Evolutionary conservation across 2,797 vertebrate genomes (phyloP).

Genomic region (Danio choprae): DNA sequence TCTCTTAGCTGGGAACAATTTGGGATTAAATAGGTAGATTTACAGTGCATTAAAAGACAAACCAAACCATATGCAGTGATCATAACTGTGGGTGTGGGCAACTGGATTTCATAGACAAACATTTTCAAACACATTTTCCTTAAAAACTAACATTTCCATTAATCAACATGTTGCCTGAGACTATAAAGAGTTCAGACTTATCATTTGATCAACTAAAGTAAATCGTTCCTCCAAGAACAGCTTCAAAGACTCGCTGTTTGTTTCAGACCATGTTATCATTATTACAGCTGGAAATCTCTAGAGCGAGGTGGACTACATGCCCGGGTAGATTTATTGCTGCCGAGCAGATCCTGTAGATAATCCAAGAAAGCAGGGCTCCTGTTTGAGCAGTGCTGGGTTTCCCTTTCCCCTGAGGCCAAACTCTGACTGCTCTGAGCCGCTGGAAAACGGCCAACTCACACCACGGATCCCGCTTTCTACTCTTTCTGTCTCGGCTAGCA

Average conservation of each 20-base stretch:
- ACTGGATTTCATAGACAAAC: neutral
- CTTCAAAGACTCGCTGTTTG: neutral
- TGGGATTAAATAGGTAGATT: neutral
- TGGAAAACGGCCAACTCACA: constrained; percentile 21
- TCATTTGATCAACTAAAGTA: constrained; percentile 13
- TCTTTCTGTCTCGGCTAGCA: constrained; percentile 4
- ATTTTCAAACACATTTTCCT: neutral
- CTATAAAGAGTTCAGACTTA: neutral
- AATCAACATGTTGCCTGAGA: neutral
- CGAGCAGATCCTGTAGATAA: constrained; percentile 17
- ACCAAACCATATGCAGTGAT: neutral
- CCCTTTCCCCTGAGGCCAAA: neutral
- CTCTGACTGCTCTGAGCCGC: constrained; percentile 3
- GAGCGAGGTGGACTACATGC: neutral
- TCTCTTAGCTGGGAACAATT: neutral
- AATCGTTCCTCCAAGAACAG: neutral
- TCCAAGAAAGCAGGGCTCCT: neutral
- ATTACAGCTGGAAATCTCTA: neutral
- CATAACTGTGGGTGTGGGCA: too few relatives aligned
- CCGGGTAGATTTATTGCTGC: neutral
- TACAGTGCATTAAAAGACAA: neutral
- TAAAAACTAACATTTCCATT: neutral
- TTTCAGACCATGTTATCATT: constrained; percentile 11
- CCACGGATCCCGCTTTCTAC: neutral
- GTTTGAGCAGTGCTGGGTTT: neutral